These are phyloP conservation scores for Cacoxenus indagator DNA, from an alignment of 2,888 invertebrate species.

Conservation along the genomic window DNA sequence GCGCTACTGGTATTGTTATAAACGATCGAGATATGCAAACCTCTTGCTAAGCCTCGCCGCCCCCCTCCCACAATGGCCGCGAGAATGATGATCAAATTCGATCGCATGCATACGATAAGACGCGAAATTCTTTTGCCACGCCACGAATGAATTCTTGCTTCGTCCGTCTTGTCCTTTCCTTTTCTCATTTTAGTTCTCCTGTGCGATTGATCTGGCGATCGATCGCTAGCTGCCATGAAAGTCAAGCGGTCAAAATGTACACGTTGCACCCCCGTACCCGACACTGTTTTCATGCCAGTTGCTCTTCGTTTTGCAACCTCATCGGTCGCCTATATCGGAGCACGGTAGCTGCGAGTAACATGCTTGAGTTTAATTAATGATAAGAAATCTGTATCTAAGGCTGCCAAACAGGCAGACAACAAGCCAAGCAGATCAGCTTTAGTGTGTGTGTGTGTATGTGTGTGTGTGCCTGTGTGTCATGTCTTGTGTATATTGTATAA, in stretches of 20 bases:
- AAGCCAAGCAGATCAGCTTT: background rate
- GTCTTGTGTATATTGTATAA: slow-evolving; percentile 18
- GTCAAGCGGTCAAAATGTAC: slow-evolving; percentile 26
- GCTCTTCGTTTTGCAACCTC: slow-evolving; percentile 33
- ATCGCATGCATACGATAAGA: slow-evolving; percentile 66
- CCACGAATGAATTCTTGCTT: slow-evolving; percentile 47
- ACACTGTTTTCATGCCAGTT: slow-evolving; percentile 21
- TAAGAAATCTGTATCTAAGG: slow-evolving; percentile 70
- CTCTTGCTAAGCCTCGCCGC: background rate
- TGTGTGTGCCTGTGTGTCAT: background rate
- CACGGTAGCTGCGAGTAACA: slow-evolving; percentile 71
- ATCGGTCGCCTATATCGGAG: slow-evolving; percentile 49
- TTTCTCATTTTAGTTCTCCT: background rate
- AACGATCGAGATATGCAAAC: background rate
- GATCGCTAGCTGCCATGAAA: slow-evolving; percentile 37
- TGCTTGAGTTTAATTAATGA: slow-evolving; percentile 71
- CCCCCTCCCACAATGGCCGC: background rate
- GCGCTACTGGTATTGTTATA: slow-evolving; percentile 18
- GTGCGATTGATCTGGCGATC: slow-evolving; percentile 39
- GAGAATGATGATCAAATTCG: slow-evolving; percentile 48
- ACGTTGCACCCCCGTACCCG: background rate
- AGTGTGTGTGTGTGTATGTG: background rate
- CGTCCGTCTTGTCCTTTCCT: slow-evolving; percentile 4
- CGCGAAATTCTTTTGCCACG: slow-evolving; percentile 26
- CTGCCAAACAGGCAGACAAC: slow-evolving; percentile 46